phyloP scores from a whole-genome alignment of 2,113 vertebrate genomes.

The Paedocypris sp. region DNA sequence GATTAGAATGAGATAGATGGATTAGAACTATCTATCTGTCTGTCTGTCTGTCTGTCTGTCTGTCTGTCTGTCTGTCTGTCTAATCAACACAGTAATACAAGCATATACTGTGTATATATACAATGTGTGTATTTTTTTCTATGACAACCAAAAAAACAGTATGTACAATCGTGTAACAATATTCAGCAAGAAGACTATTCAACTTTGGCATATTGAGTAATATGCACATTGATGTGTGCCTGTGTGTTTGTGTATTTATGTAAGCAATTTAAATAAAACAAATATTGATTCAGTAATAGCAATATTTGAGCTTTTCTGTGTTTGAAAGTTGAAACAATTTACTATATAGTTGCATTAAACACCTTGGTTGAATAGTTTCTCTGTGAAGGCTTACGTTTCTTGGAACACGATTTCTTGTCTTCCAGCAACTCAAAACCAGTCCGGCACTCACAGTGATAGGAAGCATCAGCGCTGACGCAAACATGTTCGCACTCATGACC shows the following conservation, averaged over 20 bases:
- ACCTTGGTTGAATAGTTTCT: constrained; percentile 12
- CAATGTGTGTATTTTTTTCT: too few species aligned
- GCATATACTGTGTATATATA: too few species aligned
- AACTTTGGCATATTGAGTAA: not conserved
- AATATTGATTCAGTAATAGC: not conserved
- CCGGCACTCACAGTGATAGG: constrained; percentile 49
- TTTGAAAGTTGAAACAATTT: not conserved
- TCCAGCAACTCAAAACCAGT: constrained; percentile 54
- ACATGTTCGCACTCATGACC: constrained; percentile 56
- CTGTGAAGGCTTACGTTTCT: constrained; percentile 53
- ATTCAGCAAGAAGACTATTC: not conserved
- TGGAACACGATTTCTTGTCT: constrained; percentile 55
- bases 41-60: too few species aligned
- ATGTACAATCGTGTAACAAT: too few species aligned
- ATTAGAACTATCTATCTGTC: too few species aligned
- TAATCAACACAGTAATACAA: too few species aligned
- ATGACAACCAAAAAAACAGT: too few species aligned
- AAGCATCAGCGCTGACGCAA: constrained; percentile 44
- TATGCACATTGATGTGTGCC: too few species aligned
- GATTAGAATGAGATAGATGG: too few species aligned
- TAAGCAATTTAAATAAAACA: too few species aligned
- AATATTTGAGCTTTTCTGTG: not conserved
- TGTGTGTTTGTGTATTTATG: too few species aligned
- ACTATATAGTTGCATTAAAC: not conserved
- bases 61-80: too few species aligned